Evolutionary conservation across 2,888 invertebrate species (phyloP), one percentile per base, ranked within the genome.

Genomic region (Alsophila aescularia): DNA sequence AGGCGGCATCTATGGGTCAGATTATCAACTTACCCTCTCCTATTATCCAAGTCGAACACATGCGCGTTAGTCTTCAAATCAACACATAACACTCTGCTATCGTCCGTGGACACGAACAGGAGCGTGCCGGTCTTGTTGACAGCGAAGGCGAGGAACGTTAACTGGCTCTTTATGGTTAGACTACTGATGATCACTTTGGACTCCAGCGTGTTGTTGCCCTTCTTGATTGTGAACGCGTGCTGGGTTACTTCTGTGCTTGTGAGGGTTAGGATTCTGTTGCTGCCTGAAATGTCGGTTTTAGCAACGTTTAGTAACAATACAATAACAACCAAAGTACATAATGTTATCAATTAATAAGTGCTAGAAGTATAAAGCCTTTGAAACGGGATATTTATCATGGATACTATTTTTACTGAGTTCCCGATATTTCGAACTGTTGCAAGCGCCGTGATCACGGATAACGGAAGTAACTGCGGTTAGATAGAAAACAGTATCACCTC

Each of bases 81-180:
- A 1, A 90, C 70, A 39, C 88, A 86, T 0, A 90, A 77, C 0
- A 92, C 78, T 2, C 90, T 67, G 36, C 87, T 85, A 37, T 92
- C 91, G 47, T 90, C 80, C 0, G 92, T 92, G 0, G 90, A 83
- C 1, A 90, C 80, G 42, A 92, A 92, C 50, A 92, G 61, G 9
- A 89, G 66, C 0, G 85, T 78, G 0, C 90, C 90, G 10, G 82
- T 79, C 58, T 85, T 85, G 58, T 90, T 91, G 6, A 90, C 86
- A 0, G 83, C 84, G 34, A 86, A 79, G 6, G 86, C 75, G 13
- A 84, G 53, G 54, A 91, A 91, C 0, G 64, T 66, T n/a, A 87
- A 58, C 5, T 80, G 77, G 7, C 81, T 80, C 39, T 85, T 87
- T 0, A 91, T 70, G 0, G 79, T 79, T 0, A 78, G 75, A 10